These are phyloP conservation scores for Taphrorychus bicolor DNA, from an alignment of 2,888 invertebrate genomes.

Conservation along the genomic window DNA sequence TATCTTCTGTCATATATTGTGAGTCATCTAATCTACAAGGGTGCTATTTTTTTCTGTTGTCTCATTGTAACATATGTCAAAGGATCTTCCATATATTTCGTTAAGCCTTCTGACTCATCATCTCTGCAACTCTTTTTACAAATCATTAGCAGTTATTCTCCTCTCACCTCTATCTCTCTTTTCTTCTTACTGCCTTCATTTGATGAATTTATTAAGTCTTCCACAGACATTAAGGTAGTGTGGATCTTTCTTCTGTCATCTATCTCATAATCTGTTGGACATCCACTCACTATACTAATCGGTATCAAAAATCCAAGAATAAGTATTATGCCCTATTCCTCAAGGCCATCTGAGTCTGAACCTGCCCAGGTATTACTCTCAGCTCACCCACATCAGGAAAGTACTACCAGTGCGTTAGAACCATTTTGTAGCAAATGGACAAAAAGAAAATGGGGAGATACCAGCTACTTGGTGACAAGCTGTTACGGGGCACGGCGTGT, in stretches of 20 bases:
- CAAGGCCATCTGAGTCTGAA: slow-evolving; percentile 55
- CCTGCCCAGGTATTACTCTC: slow-evolving; percentile 82
- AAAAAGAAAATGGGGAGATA: too few species aligned
- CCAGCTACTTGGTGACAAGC: too few species aligned
- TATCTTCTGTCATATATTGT: slow-evolving; percentile 70
- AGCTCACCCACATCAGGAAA: slow-evolving; percentile 94
- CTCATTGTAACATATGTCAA: too few species aligned
- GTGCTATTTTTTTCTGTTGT: too few species aligned
- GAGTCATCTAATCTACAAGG: slow-evolving; percentile 83
- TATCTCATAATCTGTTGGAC: slow-evolving; percentile 98
- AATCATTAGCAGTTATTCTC: too few species aligned
- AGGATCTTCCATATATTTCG: slow-evolving; percentile 92
- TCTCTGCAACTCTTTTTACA: slow-evolving; percentile 68
- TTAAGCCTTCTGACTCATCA: slow-evolving; percentile 83
- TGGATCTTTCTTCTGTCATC: slow-evolving; percentile 85
- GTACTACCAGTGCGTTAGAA: slow-evolving; percentile 95
- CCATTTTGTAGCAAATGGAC: too few species aligned
- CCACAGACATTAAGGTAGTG: slow-evolving; percentile 81
- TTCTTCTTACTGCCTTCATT: slow-evolving; percentile 58
- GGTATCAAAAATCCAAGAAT: slow-evolving; percentile 90
- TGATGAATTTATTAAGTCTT: slow-evolving; percentile 74
- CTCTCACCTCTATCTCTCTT: slow-evolving; percentile 79
- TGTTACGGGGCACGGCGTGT: too few species aligned
- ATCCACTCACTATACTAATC: slow-evolving; percentile 99
- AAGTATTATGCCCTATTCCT: slow-evolving; percentile 78